Evolutionary conservation across 2,797 vertebrate species (phyloP), one percentile per base, ranked within the genome.

Genomic region (Sternotherus odoratus): DNA sequence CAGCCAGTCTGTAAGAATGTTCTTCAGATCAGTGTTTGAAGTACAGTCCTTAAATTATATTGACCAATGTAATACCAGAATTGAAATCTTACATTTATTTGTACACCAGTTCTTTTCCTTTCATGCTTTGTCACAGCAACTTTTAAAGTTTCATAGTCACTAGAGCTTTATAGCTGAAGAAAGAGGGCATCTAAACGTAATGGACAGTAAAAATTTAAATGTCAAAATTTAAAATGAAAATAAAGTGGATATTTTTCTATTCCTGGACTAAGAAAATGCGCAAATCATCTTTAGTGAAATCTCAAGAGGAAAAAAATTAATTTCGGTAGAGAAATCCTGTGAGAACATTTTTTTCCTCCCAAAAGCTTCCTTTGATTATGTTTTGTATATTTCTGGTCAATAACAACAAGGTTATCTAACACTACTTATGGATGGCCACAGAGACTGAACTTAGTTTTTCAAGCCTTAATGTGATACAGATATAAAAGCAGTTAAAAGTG

Each of bases 31-130:
- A 82, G 30, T 51, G 6, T 54, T 90, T 82, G 72, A 36, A 43
- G 5, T 69, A 46, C 46, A 0, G 0, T 72, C 85, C 89, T 69
- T 78, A 23, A 78, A 0, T 80, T 0, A 0, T 8, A 15, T 30
- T 15, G 43, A 46, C 21, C 43, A 46, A 74, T 46, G 24, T 66
- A 74, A 26, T 4, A 46, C 72, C 21, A 43, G 39, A 74, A 46
- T 16, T 5, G 13, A 75, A 46, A 13, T 28, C 39, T 75, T 48
- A 30, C 7, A 75, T 33, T 24, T 66, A n/a, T 77, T 36, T 87
- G 80, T 28, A 7, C 24, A 54, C 53, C 66, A 82, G 36, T 36
- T 72, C 51, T 26, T 75, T 75, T 75, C 24, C 26, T 75, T 75
- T 48, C 85, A 53, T 50, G 39, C 83, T 72, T 72, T 48, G 28